A percentile compares a stretch with the other conserved stretches of the same genome.
Evolutionary conservation across 2,888 invertebrate species (phyloP).

Genomic region (Nephrotoma guestfalica): DNA sequence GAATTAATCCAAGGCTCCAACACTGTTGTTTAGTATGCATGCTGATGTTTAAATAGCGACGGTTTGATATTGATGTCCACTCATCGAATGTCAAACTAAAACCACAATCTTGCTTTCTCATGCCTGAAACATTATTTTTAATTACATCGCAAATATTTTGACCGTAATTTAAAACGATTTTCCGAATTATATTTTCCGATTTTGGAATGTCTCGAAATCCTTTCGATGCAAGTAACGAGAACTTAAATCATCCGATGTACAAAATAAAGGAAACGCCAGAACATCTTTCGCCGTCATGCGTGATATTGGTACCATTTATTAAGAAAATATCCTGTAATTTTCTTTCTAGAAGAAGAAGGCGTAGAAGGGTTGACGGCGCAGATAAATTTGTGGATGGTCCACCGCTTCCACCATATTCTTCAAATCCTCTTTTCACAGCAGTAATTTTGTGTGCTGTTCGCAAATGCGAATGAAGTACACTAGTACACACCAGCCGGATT

Average conservation of each 20-base stretch:
- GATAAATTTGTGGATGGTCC: background rate
- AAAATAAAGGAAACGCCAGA: background rate
- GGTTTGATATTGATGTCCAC: no score
- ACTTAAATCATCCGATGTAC: background rate
- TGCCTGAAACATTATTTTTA: background rate
- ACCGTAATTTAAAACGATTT: no score
- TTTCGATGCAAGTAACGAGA: no score
- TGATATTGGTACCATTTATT: background rate
- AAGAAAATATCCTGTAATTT: background rate
- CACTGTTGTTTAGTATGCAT: background rate
- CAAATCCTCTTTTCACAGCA: background rate
- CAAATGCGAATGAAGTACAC: background rate
- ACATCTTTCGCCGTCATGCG: background rate
- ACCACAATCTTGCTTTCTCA: background rate
- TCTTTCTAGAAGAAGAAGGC: background rate
- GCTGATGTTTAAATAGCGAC: no score
- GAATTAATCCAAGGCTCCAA: background rate
- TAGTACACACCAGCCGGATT: no score
- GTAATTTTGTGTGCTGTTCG: background rate
- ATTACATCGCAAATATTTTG: background rate
- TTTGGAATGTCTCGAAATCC: no score
- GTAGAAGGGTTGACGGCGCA: background rate
- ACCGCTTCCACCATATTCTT: background rate
- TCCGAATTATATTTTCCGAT: no score
- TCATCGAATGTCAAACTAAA: no score